Base-by-base conservation (phyloP, 2,113 vertebrate species). In the Chaetorhynchus papuensis region DNA sequence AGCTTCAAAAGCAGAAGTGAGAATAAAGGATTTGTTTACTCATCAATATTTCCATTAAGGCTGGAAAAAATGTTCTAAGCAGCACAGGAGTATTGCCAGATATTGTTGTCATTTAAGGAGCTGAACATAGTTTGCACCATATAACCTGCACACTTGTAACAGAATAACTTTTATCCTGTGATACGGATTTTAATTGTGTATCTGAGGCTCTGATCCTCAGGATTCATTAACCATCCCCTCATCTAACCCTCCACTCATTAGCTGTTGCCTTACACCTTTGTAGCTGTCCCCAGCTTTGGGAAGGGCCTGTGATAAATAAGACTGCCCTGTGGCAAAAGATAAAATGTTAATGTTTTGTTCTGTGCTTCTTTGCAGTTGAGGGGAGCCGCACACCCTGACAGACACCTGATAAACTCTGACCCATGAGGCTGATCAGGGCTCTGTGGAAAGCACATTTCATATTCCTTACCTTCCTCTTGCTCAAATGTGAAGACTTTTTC, bases 11-110 rank as follows among this genome's bases (percentile, higher is more conserved):
- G 28, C 8, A 83, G n/a, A 90, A 66, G 13, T 24, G 63, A 85
- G 53, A 64, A 45, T 69, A 82, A 87, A 53, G 31, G 28, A 68
- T 87, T 81, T 87, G 52, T 93, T 96, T 89, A 75, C 84, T 87
- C 65, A 85, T 79, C 44, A 79, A 15, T 61, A 90, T 92, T 85
- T 90, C 90, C n/a, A 45, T 68, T 78, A 77, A 79, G 45, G 16
- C 61, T 61, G 13, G 22, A 30, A 37, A 91, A 84, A 82, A 47
- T 87, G 42, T 91, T 76, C 19, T 35, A 64, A 72, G 41, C 19
- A 72, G 33, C n/a, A 35, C 42, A 76, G 37, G 20, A 30, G 12
- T 64, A 59, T 53, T 82, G n/a, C 30, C 61, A 91, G 49, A 87
- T 76, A 60, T 8, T 47, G 14, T 27, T 79, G 28, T 60, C 37